Evolutionary conservation across 2,113 vertebrate species (phyloP), one percentile per base, ranked within the genome.

Genomic region (Nycticorax nycticorax): DNA sequence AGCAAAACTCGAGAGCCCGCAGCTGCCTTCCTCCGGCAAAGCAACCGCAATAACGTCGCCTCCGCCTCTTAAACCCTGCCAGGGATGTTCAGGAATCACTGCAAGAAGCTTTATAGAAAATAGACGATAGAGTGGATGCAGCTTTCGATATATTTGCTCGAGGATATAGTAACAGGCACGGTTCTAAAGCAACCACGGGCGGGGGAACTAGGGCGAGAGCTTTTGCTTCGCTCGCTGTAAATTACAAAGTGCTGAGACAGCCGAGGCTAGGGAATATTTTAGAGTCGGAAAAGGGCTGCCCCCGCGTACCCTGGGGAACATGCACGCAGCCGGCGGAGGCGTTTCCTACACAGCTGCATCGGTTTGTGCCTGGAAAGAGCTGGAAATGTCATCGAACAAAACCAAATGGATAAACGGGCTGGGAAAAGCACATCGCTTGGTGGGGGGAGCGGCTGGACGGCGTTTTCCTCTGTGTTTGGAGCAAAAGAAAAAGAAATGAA

Each of bases 81-180:
- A 16, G 30, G 30, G 30, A 12, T 8, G 7, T 9, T 71, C 5
- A 1, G 72, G 39, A 76, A 72, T 30, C 24, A 4, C 12, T 26
- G 85, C 92, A 35, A 78, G 76, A 26, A 96, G 90, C 79, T 87
- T 74, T 69, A 85, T 5, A 93, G 64, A 85, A 94, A 94, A 91
- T 45, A 88, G 86, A 85, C 88, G 10, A 50, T 13, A 21, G 79
- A 73, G 60, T 1, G 76, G 93, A 72, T 86, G 92, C 92, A 87
- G 94, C 93, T 91, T 97, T 55, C 39, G 2, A 69, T 97, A 81
- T 95, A 95, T 95, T 95, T 97, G 91, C 69, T 96, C 32, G 93
- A 96, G 92, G 82, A 57, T 80, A 96, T n/a, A 80, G 64, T 78
- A 94, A 76, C 95, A 93, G 96, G 87, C 79, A 71, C 71, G 10